A percentile compares a stretch with the other conserved stretches of the same genome.
Evolutionary conservation across 2,113 vertebrate genomes (phyloP).

Genomic region (Meles meles): DNA sequence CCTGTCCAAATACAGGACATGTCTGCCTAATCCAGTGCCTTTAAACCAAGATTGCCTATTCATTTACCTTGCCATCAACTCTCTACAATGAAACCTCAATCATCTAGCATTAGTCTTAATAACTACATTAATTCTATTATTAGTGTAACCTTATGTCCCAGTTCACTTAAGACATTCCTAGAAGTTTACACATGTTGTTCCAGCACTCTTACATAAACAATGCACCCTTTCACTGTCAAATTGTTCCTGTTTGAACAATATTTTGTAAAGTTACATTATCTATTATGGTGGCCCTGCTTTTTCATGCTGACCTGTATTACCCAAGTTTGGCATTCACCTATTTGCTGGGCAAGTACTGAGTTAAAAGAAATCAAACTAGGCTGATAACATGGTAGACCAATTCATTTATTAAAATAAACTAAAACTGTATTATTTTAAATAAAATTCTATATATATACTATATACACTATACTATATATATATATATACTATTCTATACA

Average conservation of each 20-base stretch:
- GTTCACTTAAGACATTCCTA: neutral
- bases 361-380: neutral
- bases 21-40: neutral
- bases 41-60: neutral
- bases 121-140: neutral
- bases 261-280: neutral
- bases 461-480: no score
- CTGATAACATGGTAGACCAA: neutral
- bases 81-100: neutral
- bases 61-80: neutral
- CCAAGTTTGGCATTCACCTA: neutral
- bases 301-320: neutral
- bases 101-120: neutral
- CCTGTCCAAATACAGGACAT: neutral
- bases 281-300: neutral
- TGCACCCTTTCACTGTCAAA: neutral
- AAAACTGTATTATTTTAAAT: neutral
- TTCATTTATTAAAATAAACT: neutral
- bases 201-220: neutral
- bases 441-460: neutral
- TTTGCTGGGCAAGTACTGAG: neutral
- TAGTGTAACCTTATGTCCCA: neutral
- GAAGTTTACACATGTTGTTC: neutral
- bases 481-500: no score
- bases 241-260: neutral